These are phyloP conservation scores for Prunella fulvescens DNA, from an alignment of 2,113 vertebrate genomes.

Conservation along the genomic window DNA sequence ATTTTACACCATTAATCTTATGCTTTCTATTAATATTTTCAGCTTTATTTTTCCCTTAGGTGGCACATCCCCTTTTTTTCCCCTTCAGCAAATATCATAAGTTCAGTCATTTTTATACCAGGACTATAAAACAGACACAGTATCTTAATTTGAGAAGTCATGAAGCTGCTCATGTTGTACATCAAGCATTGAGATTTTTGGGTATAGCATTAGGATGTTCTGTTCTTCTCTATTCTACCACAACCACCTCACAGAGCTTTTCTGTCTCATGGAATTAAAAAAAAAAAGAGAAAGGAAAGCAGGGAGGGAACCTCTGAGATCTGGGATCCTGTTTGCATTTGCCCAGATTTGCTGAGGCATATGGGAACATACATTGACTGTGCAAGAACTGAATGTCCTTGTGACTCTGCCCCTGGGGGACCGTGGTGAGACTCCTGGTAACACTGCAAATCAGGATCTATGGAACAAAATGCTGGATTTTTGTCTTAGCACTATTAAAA, in stretches of 20 bases:
- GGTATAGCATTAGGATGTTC: background rate
- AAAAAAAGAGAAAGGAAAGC: background rate
- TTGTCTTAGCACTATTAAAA: constrained; percentile 67
- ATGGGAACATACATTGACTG: background rate
- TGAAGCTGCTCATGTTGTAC: background rate
- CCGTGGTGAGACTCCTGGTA: background rate
- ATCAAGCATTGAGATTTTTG: background rate
- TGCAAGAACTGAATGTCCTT: constrained; percentile 16
- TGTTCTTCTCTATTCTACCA: background rate
- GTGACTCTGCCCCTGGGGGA: background rate
- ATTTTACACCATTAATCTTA: background rate
- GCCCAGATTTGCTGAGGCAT: background rate
- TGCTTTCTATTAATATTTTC: background rate
- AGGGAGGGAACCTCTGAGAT: background rate
- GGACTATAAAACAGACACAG: background rate
- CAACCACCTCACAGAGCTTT: background rate
- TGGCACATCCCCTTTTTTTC: background rate
- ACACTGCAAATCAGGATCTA: background rate
- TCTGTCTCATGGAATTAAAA: background rate
- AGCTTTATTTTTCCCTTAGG: background rate
- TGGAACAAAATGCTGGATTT: constrained; percentile 40
- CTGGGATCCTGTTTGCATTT: background rate
- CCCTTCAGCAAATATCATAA: background rate
- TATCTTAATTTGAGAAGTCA: background rate
- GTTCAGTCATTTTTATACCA: background rate